These are phyloP conservation scores for Galendromus occidentalis DNA, from an alignment of 1,140 invertebrate species.

Conservation along the genomic window DNA sequence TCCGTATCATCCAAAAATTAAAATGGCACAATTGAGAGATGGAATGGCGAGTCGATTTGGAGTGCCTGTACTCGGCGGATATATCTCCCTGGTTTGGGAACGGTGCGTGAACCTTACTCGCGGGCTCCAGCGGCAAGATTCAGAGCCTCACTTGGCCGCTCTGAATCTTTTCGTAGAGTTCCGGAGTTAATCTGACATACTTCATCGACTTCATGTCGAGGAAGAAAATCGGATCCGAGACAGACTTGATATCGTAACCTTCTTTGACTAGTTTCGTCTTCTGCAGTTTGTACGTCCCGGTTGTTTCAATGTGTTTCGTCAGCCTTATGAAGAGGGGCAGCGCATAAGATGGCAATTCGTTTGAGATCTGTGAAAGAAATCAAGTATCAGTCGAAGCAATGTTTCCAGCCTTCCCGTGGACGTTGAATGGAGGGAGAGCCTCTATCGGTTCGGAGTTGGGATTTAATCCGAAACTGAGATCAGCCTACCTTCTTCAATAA, in stretches of 20 bases:
- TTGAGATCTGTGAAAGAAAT: neutral
- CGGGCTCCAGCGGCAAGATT: no score
- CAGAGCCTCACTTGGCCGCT: neutral
- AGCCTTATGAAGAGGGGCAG: conserved; percentile 68
- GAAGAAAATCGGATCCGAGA: conserved; percentile 30
- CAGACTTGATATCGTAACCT: conserved; percentile 56
- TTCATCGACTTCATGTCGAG: conserved; percentile 25
- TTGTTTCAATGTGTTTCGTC: conserved; percentile 58
- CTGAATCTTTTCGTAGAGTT: neutral
- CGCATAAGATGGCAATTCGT: conserved; percentile 54
- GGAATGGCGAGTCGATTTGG: no score
- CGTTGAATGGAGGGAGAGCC: neutral
- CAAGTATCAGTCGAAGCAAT: neutral
- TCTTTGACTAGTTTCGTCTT: conserved; percentile 76
- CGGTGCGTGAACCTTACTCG: no score
- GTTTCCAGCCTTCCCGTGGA: neutral
- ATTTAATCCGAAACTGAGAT: no score
- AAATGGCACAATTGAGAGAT: no score
- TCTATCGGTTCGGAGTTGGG: neutral
- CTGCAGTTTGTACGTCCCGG: conserved; percentile 81
- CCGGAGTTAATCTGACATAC: neutral
- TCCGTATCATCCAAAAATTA: no score
- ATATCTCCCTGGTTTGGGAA: no score
- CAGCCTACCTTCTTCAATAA: conserved; percentile 22
- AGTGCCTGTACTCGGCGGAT: no score